Evolutionary conservation across 2,888 invertebrate genomes (phyloP).

Genomic region (Cabera pusaria): DNA sequence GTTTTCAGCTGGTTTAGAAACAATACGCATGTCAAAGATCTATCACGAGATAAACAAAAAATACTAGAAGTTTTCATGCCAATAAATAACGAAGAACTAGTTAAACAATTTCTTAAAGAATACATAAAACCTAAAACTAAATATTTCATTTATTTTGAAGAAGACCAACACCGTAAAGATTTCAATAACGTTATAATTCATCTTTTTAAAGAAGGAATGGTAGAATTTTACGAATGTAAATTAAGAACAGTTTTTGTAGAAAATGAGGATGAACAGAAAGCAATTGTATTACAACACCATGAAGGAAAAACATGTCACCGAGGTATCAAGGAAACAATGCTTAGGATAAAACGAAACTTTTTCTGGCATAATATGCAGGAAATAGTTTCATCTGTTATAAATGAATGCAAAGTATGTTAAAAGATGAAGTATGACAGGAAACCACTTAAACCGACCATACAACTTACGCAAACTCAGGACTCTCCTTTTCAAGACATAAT

Average conservation of each 20-base stretch:
- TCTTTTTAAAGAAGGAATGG: constrained; percentile 1
- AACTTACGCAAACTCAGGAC: no score
- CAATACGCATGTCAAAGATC: constrained; percentile 27
- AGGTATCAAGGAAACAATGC: constrained; percentile 3
- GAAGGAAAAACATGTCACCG: background rate
- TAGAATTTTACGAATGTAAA: background rate
- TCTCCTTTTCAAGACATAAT: constrained; percentile 16
- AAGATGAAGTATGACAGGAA: constrained; percentile 10
- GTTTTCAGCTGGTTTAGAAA: constrained; percentile 30
- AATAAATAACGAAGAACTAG: constrained; percentile 22
- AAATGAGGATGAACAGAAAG: constrained; percentile 1
- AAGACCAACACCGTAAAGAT: constrained; percentile 1
- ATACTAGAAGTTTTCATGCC: no score
- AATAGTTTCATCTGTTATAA: constrained; percentile 20
- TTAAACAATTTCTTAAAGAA: constrained; percentile 37
- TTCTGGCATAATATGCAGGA: constrained; percentile 3
- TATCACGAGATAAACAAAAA: constrained; percentile 33
- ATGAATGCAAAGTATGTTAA: constrained; percentile 32
- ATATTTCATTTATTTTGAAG: constrained; percentile 32
- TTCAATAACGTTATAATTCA: background rate
- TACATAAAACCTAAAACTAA: constrained; percentile 31
- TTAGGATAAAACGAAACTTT: background rate
- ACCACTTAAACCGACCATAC: constrained; percentile 32
- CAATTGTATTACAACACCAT: constrained; percentile 1
- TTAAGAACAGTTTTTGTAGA: no score